Percentiles rank a stretch among this genome's conserved stretches.
Conservation (phyloP, 2,113 vertebrate species). For the Onychostruthus taczanowskii region DNA sequence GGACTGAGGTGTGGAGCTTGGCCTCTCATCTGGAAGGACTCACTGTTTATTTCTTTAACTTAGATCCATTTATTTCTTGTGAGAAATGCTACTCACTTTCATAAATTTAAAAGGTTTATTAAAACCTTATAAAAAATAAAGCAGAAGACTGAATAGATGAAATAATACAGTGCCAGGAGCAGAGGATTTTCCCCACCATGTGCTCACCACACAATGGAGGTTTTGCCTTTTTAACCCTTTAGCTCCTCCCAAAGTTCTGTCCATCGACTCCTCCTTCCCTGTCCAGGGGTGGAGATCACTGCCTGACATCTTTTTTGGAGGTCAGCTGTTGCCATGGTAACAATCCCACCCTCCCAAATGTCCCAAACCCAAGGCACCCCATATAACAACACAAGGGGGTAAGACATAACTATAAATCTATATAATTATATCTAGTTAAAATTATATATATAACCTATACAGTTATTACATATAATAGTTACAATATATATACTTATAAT, state of each 20-base stretch:
- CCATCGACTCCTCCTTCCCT: neutral
- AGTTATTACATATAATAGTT: no score
- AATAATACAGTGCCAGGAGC: neutral
- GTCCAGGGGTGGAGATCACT: neutral
- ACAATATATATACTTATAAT: no score
- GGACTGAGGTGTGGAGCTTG: neutral
- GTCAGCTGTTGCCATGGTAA: neutral
- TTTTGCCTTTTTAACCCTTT: neutral
- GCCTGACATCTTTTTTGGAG: neutral
- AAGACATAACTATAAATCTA: neutral
- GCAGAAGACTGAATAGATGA: neutral
- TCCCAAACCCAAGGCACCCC: neutral
- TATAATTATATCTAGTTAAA: neutral
- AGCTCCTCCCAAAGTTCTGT: neutral
- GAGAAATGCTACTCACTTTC: neutral
- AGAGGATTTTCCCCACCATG: neutral
- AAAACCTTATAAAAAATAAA: neutral
- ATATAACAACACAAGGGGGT: neutral
- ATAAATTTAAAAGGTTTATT: neutral
- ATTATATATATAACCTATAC: no score
- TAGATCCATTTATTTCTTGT: neutral
- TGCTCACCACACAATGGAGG: neutral
- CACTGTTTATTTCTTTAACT: accelerated
- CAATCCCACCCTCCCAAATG: neutral
- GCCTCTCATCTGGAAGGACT: neutral